Percentiles rank a stretch among this genome's conserved stretches.
Conservation (phyloP, 2,113 vertebrate genomes). For the Aythya baeri region DNA sequence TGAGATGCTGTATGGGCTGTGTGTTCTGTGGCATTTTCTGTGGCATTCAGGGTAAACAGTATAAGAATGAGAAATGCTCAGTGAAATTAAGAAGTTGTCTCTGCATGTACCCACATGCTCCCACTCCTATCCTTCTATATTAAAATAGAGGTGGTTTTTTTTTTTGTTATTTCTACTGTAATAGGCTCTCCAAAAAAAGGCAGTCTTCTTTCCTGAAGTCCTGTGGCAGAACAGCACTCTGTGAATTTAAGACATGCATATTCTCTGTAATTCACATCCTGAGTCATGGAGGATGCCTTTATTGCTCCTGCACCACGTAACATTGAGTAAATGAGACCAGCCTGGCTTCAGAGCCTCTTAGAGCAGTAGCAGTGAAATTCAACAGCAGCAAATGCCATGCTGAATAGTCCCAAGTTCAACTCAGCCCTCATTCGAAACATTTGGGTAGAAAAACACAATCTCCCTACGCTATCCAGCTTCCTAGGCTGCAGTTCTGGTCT, state of each 20-base stretch:
- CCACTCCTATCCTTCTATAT: neutral
- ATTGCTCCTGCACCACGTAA: neutral
- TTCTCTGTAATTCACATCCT: neutral
- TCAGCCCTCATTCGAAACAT: neutral
- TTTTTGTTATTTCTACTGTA: neutral
- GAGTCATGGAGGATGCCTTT: neutral
- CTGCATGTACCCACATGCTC: neutral
- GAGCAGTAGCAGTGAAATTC: neutral
- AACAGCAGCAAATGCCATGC: neutral
- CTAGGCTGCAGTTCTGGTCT: slow-evolving; percentile 12
- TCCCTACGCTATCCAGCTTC: neutral
- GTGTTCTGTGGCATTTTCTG: neutral
- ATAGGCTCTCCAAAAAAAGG: neutral
- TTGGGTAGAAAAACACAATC: neutral
- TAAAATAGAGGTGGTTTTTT: neutral
- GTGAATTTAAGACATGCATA: rapidly evolving
- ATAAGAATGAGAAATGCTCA: neutral
- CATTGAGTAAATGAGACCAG: neutral
- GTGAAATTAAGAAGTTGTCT: neutral
- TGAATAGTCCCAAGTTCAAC: neutral
- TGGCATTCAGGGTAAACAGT: neutral
- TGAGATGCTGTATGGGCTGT: neutral
- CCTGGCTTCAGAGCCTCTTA: neutral
- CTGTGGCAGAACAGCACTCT: neutral
- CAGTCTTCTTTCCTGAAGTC: neutral